Evolutionary conservation across 1,140 invertebrate species (phyloP), one percentile per base, ranked within the genome.

Genomic region (Melanaphis sacchari): DNA sequence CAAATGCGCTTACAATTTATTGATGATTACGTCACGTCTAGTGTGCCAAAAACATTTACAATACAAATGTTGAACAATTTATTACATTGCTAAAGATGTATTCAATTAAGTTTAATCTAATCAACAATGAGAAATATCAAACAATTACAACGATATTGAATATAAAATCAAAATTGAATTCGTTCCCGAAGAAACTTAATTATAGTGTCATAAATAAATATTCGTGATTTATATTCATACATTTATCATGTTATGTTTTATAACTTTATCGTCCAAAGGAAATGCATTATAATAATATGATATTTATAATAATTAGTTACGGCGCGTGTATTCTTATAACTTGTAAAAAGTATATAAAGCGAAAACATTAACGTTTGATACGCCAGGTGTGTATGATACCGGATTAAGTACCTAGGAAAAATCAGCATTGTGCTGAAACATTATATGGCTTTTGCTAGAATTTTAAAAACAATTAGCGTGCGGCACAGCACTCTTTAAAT

Each of bases 401-500:
- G 87, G 87, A 38, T 89, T 89, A 49, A 89, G 43, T 24, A 38
- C 21, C 43, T 49, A 5, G 1, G 46, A 89, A 52, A 89, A 89
- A 89, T 89, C n/a, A 52, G 46, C 36, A 88, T 46, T n/a, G 21
- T 22, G 21, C n/a, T 38, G 31, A 6, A 24, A 38, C 46, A 46
- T 24, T 38, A 38, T 52, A 87, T 7, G 31, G 43, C 22, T 52
- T 89, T 89, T 7, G 18, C 2, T 43, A 38, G 87, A 49, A 89
- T 88, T 88, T 88, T 36, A 52, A 89, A 89, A 89, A 89, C 87
- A 89, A 89, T 88, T 88, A 88, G 85, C 18, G 43, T 22, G 84
- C 21, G 84, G 41, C 24, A n/a, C 41, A 31, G 85, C 46, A 36
- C 43, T 43, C 43, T 88, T 88, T 49, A 88, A 88, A 49, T n/a